These are phyloP conservation scores for Trichogramma dendrolimi DNA, from an alignment of 2,888 invertebrate genomes.

Conservation along the genomic window DNA sequence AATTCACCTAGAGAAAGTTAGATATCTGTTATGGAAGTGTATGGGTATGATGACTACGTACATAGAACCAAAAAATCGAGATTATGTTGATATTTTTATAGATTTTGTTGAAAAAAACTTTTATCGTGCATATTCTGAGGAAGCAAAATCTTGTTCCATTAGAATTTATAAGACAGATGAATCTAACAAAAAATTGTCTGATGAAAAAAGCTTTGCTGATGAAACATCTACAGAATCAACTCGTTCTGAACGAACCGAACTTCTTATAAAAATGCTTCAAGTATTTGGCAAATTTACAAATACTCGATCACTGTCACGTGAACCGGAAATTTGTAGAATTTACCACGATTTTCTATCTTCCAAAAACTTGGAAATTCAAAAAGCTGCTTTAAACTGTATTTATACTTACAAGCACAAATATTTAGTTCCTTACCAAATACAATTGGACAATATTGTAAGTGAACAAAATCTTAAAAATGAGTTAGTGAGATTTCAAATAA, in stretches of 20 bases:
- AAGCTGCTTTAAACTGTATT: slow-evolving; percentile 79
- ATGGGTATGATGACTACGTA: slow-evolving; percentile 70
- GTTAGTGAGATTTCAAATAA: slow-evolving; percentile 72
- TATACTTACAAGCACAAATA: slow-evolving; percentile 79
- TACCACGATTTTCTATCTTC: slow-evolving; percentile 77
- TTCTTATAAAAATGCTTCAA: slow-evolving; percentile 66
- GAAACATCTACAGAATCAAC: slow-evolving; percentile 32
- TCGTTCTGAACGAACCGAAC: slow-evolving; percentile 39
- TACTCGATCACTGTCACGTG: slow-evolving; percentile 74
- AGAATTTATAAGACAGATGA: slow-evolving; percentile 37
- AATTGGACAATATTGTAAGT: slow-evolving; percentile 75
- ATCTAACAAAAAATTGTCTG: slow-evolving; percentile 44
- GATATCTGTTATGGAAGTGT: slow-evolving; percentile 76
- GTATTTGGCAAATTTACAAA: slow-evolving; percentile 77
- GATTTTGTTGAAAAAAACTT: slow-evolving; percentile 71
- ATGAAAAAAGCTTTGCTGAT: slow-evolving; percentile 47
- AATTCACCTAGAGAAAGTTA: slow-evolving; percentile 71
- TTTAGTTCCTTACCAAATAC: slow-evolving; percentile 73
- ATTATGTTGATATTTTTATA: slow-evolving; percentile 75
- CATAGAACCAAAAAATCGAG: slow-evolving; percentile 76
- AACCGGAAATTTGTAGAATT: slow-evolving; percentile 69
- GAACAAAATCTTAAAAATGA: slow-evolving; percentile 86
- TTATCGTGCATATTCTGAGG: slow-evolving; percentile 58
- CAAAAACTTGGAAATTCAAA: slow-evolving; percentile 76
- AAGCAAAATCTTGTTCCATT: slow-evolving; percentile 58